Base-by-base conservation (phyloP, 2,888 invertebrate species). In the Lampropteryx suffumata region DNA sequence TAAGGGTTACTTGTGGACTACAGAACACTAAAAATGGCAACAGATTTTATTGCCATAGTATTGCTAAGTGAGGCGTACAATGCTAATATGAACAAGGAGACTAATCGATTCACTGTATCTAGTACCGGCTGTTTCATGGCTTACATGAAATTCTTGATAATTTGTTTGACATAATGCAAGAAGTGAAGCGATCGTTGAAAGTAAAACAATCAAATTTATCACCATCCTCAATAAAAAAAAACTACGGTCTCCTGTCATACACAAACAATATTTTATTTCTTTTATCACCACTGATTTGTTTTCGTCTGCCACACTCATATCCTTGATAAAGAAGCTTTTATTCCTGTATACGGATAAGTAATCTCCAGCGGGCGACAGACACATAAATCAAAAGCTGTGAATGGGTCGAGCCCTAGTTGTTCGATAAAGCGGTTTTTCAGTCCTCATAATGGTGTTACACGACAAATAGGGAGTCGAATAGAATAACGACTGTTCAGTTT, bases 301-400 rank as follows among this genome's bases (percentile, higher is more conserved):
- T 70, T 65, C 60, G 55, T 66, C 49, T 63, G 53, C 53, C 61
- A 49, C 61, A 59, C 59, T 66, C 65, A 63, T 64, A 71, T 67
- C 67, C 71, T 74, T 71, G 74, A 73, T 80, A 82, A 81, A 82
- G 78, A 76, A 79, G 70, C 72, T 72, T 57, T 72, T 75, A 78
- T 75, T 74, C 73, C 70, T 75, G 69, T 64, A 69, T 73, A 71
- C 65, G 71, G 84, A 85, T 84, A 84, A 72, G 77, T 77, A 79
- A 80, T 79, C 77, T 78, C 71, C 73, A 78, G 76, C 67, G 67
- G 68, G 73, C 65, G 77, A 79, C 79, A 76, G 72, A 73, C 65
- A 67, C 77, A 83, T 85, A 86, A 87, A 86, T 84, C 85, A 86
- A 79, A 79, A 77, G 76, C 79, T 73, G 79, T 84, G 83, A 81